Evolutionary conservation across 2,113 vertebrate genomes (phyloP), one percentile per base, ranked within the genome.

Genomic region (Rhabdornis inornatus): DNA sequence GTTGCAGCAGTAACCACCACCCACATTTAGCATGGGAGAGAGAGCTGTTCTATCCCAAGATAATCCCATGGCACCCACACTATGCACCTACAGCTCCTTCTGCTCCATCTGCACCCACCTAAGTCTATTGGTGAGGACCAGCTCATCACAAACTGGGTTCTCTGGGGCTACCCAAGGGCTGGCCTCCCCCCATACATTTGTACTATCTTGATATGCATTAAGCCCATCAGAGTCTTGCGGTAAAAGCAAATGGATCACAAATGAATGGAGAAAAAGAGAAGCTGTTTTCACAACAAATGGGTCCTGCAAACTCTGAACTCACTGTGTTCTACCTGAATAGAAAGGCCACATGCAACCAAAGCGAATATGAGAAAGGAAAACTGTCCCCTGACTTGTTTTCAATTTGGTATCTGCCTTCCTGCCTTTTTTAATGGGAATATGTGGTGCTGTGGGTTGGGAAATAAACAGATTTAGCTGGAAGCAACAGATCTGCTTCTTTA

Each of bases 381-480:
- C 7, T 60, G 33, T 74, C 25, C 30, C 10, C 16, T 55, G 50
- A 37, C 30, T 80, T 35, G 2, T 45, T 90, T 94, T 91, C 68
- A n/a, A 7, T 31, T 76, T 65, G 15, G 13, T 82, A 33, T 69
- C 53, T 84, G 44, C 61, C 24, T 89, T 94, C 42, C 42, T 78
- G 47, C 9, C 52, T 83, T 86, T 37, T 39, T 30, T 47, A 30
- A 64, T n/a, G 47, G 59, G 89, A 85, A 61, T 91, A 72, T 39
- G 30, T 61, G 57, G 16, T 79, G 11, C 61, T 65, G 47, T 64
- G 69, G 37, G 31, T 33, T 83, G 74, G 66, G 84, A 89, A 95
- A 95, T 72, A 94, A 94, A 89, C 61, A 83, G 53, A 87, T 89
- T 61, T 92, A 85, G 78, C 53, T 80, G 93, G 63, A 87, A 95